Percentiles rank a stretch among this genome's conserved stretches.
phyloP scores from a whole-genome alignment of 2,888 invertebrate genomes.

The Apotomis capreana region DNA sequence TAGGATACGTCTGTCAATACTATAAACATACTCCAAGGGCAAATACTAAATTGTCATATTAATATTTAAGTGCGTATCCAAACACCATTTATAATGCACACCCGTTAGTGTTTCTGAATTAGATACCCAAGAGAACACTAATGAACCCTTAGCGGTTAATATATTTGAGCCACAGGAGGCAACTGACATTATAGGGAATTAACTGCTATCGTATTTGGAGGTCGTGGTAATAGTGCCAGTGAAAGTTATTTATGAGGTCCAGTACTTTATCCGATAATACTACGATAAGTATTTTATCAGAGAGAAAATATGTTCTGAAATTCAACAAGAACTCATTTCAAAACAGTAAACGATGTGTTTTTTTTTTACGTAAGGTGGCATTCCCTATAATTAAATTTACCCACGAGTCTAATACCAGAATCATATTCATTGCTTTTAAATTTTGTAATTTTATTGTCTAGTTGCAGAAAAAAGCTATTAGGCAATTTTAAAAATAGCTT shows the following conservation, averaged over 20 bases:
- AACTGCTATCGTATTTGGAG: constrained; percentile 8
- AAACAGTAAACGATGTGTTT: no score
- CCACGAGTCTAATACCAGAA: no score
- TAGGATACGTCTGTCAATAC: neutral
- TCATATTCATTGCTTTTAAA: no score
- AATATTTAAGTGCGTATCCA: constrained; percentile 7
- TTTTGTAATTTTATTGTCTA: no score
- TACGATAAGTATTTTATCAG: neutral
- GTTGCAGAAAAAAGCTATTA: no score
- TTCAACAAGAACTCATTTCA: no score
- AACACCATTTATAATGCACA: constrained; percentile 31
- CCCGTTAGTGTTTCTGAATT: constrained; percentile 34
- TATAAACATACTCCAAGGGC: no score
- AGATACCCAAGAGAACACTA: constrained; percentile 22
- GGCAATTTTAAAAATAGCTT: no score
- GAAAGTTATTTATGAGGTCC: neutral
- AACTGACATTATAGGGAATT: constrained; percentile 21
- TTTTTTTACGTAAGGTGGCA: no score
- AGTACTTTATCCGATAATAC: no score
- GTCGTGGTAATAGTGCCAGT: neutral
- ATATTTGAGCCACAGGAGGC: constrained; percentile 21
- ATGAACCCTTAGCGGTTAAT: constrained; percentile 35
- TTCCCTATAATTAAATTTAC: no score
- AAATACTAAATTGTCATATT: neutral
- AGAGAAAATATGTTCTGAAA: no score